phyloP scores from a whole-genome alignment of 2,797 vertebrate genomes.

The Brachyrhaphis roseni region DNA sequence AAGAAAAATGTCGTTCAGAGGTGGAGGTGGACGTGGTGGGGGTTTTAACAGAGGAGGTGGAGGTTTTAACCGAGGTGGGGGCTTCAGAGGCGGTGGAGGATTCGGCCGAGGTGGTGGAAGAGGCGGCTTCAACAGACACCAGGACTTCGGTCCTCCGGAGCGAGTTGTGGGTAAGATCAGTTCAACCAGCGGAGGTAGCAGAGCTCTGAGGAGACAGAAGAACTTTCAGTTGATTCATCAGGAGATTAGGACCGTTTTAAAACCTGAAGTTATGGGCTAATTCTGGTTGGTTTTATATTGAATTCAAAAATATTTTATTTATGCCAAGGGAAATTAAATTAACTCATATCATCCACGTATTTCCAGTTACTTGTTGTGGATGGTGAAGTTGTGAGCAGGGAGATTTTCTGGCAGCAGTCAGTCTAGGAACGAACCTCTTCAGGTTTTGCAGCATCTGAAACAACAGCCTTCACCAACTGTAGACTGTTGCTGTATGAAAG shows the following conservation, averaged over 20 bases:
- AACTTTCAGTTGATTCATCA: not conserved
- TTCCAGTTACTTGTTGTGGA: not conserved
- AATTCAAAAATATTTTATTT: not conserved
- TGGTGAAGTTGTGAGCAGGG: not conserved
- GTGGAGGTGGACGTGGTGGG: constrained; percentile 80
- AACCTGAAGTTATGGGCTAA: not conserved
- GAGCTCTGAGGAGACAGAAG: not conserved
- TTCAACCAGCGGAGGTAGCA: not conserved
- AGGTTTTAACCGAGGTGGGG: constrained; percentile 64
- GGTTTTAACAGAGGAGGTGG: constrained; percentile 64
- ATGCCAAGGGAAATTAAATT: not conserved
- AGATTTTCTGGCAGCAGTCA: not conserved
- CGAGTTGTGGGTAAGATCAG: constrained; percentile 89
- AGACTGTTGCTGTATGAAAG: not conserved
- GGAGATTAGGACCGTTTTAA: not conserved
- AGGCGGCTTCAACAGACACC: constrained; percentile 89
- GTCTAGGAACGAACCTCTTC: not conserved
- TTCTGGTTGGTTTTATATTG: not conserved
- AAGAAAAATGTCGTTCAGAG: constrained; percentile 84
- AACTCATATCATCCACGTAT: not conserved
- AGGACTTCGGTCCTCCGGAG: constrained; percentile 93
- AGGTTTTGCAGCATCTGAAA: too few relatives aligned
- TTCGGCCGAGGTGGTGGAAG: constrained; percentile 88
- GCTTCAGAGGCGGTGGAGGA: constrained; percentile 72
- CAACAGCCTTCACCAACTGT: not conserved